Evolutionary conservation across 2,113 vertebrate species (phyloP).

Genomic region (Chrysemys picta): DNA sequence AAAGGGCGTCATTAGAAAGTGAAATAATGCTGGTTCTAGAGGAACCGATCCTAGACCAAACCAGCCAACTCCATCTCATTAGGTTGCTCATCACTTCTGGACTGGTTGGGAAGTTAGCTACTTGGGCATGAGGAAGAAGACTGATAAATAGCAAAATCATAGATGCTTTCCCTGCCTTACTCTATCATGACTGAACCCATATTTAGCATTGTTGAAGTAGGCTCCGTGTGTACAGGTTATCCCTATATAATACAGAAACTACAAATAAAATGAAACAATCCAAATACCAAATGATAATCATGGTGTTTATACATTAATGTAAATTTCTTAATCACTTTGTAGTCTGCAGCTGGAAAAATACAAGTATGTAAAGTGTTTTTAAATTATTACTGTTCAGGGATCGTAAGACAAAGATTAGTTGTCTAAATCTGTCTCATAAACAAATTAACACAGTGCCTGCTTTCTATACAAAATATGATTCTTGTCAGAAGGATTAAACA

Average conservation of each 20-base stretch:
- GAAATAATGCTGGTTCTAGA: background rate
- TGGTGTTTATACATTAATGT: background rate
- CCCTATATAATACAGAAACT: background rate
- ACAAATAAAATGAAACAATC: background rate
- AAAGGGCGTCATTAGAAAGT: background rate
- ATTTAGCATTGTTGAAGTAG: background rate
- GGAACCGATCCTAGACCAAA: background rate
- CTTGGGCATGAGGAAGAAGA: background rate
- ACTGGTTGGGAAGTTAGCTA: background rate
- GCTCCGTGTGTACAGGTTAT: rapidly evolving
- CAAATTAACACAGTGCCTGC: conserved; percentile 76
- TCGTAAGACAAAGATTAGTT: conserved; percentile 71
- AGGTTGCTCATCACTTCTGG: background rate
- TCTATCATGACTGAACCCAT: rapidly evolving
- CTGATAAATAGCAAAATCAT: rapidly evolving
- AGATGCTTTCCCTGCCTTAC: background rate
- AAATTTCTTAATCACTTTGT: conserved; percentile 31
- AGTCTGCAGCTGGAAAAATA: background rate
- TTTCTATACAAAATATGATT: conserved; percentile 72
- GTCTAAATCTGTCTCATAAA: conserved; percentile 77
- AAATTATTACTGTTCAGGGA: conserved; percentile 64
- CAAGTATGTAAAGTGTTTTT: conserved; percentile 44
- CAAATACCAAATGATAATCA: background rate
- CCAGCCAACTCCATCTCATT: rapidly evolving
- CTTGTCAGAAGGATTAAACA: conserved; percentile 78